Evolutionary conservation across 2,888 invertebrate species (phyloP), one percentile per base, ranked within the genome.

Genomic region (Hyposoter didymator): DNA sequence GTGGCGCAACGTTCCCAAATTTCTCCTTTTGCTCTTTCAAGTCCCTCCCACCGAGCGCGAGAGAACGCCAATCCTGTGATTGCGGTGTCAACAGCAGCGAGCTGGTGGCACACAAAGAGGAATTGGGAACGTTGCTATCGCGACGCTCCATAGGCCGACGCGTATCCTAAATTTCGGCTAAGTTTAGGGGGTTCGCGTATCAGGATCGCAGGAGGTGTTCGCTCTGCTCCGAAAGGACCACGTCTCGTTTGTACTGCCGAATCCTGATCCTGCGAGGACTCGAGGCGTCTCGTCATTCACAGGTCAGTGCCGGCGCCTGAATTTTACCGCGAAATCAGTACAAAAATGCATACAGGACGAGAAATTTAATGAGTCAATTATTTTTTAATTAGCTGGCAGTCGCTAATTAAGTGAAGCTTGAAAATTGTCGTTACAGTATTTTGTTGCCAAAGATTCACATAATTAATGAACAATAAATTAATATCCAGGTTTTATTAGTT

Each of bases 121-220:
- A 69, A 47, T n/a, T 59, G 73, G 22, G 55, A 55, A n/a, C 39
- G 14, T 64, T 32, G 1, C 22, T 55, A 35, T 45, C 72, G 78
- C 39, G 52, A 59, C 55, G 70, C 14, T 67, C 45, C 78, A 69
- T 55, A 74, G 74, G 62, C 62, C 52, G 62, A 32, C 67, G 49
- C 66, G 52, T 84, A 88, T 90, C 89, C 90, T 88, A 89, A 90
- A 90, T 91, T 92, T 91, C 87, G 90, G 89, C 90, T 87, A 88
- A 89, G 90, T 91, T 90, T 90, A 90, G 90, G 92, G 92, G 91
- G 92, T 90, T 90, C 89, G 88, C 73, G 73, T 89, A 92, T 75
- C 91, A 92, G 93, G 92, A 90, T 84, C 47, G 35, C 87, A 90
- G 80, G 39, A 85, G 74, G 73, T 39, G 55, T 47, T 67, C 7